A percentile compares a stretch with the other conserved stretches of the same genome.
phyloP scores from a whole-genome alignment of 2,797 vertebrate species.

The Clarias laeviceps region DNA sequence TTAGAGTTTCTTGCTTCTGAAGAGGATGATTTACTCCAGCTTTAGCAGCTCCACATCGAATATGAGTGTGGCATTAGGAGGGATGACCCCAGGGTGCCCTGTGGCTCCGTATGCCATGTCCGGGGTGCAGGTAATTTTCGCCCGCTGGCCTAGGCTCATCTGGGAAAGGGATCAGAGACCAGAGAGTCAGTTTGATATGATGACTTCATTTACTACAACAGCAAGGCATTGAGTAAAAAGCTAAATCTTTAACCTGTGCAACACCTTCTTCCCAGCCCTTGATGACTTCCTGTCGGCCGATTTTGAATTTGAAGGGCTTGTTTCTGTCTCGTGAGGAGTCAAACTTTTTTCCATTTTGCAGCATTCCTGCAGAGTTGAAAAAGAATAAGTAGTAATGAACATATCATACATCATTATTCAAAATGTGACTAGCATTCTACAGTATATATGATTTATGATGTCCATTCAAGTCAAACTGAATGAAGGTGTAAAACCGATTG shows the following conservation, averaged over 20 bases:
- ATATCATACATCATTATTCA: not conserved
- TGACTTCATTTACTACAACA: not conserved
- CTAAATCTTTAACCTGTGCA: slow-evolving; percentile 81
- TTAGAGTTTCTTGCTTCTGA: slow-evolving; percentile 54
- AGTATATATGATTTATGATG: not conserved
- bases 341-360: slow-evolving; percentile 99
- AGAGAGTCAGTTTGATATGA: not conserved
- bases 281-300: slow-evolving; percentile 94
- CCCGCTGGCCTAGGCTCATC: slow-evolving; percentile 98
- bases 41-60: slow-evolving; percentile 98
- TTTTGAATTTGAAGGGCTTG: slow-evolving; percentile 97
- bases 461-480: too few relatives aligned
- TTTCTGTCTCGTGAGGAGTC: slow-evolving; percentile 99
- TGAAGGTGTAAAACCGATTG: too few relatives aligned
- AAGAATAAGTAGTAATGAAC: not conserved
- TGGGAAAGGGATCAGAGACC: slow-evolving; percentile 57
- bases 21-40: slow-evolving; percentile 82
- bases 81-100: slow-evolving; percentile 97
- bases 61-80: slow-evolving; percentile 94
- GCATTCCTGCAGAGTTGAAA: slow-evolving; percentile 81
- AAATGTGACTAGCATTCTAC: not conserved
- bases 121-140: slow-evolving; percentile 96
- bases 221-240: not conserved
- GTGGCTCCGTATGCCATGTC: slow-evolving; percentile 95
- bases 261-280: slow-evolving; percentile 98